Base-by-base conservation (phyloP, 2,113 vertebrate genomes). In the Psammodynastes pulverulentus region DNA sequence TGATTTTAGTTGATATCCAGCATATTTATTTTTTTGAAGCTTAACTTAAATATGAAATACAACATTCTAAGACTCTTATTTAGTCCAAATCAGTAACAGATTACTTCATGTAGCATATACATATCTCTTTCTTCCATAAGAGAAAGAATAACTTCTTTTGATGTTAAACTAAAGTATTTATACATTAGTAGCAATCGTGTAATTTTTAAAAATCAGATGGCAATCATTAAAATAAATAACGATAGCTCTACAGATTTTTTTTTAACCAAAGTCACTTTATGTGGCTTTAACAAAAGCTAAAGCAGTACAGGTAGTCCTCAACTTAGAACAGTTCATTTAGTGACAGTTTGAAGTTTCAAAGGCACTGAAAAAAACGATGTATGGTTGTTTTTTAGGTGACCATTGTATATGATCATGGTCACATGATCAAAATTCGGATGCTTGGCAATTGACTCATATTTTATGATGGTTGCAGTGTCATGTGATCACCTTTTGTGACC, bases 11-110 rank as follows among this genome's bases (percentile, higher is more conserved):
- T 92, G 94, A 90, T 92, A 94, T 96, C 93, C 92, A 87, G 95
- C 96, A 96, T 89, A 93, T 24, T 86, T 86, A 95, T 96, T 96
- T 58, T 93, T 91, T 90, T 94, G 95, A 95, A 92, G 90, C 91
- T 95, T 92, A 91, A 90, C 95, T 97, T 96, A 94, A 94, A 95
- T 97, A 96, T 96, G 94, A 94, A 96, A 95, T 53, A 53, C 46
- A 9, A 34, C 87, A 84, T 95, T 95, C 89, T 93, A 94, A 96
- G 95, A 54, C 90, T 1, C 95, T 95, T 95, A 93, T 95, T 95
- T n/a, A 9, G 94, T 95, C 94, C 89, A 93, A 95, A 94, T 95
- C 89, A 62, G 93, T 92, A 89, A 91, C 89, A 92, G 90, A 6
- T 86, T 90, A 89, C 94, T 89, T 94, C 92, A 91, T 96, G 92